Evolutionary conservation across 2,797 vertebrate species (phyloP), one percentile per base, ranked within the genome.

Genomic region (Notolepis coatsorum): DNA sequence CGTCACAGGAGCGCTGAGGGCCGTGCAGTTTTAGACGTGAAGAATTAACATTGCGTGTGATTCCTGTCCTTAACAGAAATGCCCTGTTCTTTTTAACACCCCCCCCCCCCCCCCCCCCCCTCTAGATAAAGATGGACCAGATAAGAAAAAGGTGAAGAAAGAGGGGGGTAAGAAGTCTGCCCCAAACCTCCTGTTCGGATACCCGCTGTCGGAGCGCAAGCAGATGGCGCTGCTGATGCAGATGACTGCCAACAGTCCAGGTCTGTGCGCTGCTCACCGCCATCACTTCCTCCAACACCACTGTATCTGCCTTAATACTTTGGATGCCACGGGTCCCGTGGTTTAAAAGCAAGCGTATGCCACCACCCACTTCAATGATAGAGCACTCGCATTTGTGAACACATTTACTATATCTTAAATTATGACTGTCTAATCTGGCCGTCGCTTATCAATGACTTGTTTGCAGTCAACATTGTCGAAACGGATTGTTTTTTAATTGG

Each of bases 161-260:
- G 98, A 99, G 85, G 96, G 93, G 79, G 95, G 89, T 84, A 98
- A 97, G 90, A 99, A 97, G 87, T 93, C 96, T 18, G 95, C 96
- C 18, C 93, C 96, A 58, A 98, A 95, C 89, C 96, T 99, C 79
- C 93, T 99, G 78, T 98, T 99, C 84, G 98, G 98, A 66, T 99
- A 99, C 82, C 98, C 98, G 23, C 92, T 99, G 79, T 99, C 98
- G 0, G 98, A 99, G 77, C 94, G 97, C 77, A 99, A 99, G 75
- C 98, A 99, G 93, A 99, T 99, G 97, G 97, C 98, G 56, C 96
- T 99, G 69, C 94, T 99, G 30, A 99, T 99, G 97, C 97, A 99
- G 92, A 99, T 99, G 98, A 99, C 98, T 12, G 98, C 98, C 66
- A 95, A 99, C 92, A 99, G 97, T 88, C 98, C 98, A 98, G 98